phyloP scores from a whole-genome alignment of 2,888 invertebrate genomes.

The Dichetophora obliterata region DNA sequence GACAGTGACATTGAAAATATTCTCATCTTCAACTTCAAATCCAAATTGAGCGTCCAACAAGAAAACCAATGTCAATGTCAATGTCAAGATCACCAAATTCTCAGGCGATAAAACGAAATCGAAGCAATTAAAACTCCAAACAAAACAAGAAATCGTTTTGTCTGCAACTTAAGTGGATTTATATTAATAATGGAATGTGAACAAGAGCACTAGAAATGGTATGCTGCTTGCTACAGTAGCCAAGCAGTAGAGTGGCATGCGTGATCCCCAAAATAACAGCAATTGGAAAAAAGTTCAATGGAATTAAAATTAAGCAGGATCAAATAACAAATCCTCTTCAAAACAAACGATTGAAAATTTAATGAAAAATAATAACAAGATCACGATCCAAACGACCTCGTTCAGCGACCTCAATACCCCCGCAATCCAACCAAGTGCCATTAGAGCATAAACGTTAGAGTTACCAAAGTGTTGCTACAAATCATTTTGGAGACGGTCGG shows the following conservation, averaged over 20 bases:
- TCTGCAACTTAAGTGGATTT: constrained; percentile 53
- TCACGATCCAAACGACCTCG: constrained; percentile 51
- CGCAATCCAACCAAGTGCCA: neutral
- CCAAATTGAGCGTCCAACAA: neutral
- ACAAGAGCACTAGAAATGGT: neutral
- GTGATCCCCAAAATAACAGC: neutral
- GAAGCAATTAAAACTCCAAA: neutral
- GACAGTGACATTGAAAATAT: constrained; percentile 54
- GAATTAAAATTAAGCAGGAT: constrained; percentile 49
- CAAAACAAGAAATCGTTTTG: constrained; percentile 42
- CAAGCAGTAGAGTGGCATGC: neutral
- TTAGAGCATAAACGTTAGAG: neutral
- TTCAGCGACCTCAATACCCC: neutral
- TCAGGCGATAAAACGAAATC: neutral
- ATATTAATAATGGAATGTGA: constrained; percentile 49
- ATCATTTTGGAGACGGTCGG: constrained; percentile 1
- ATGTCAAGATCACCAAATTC: neutral
- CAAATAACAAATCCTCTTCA: constrained; percentile 53
- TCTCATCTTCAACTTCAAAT: neutral
- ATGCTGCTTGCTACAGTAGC: neutral
- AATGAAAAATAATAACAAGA: constrained; percentile 54
- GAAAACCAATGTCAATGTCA: constrained; percentile 5
- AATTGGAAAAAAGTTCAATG: neutral
- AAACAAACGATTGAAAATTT: constrained; percentile 2
- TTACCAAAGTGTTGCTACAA: constrained; percentile 37